Evolutionary conservation across 2,888 invertebrate species (phyloP).

Genomic region (Melinopterus prodromus): DNA sequence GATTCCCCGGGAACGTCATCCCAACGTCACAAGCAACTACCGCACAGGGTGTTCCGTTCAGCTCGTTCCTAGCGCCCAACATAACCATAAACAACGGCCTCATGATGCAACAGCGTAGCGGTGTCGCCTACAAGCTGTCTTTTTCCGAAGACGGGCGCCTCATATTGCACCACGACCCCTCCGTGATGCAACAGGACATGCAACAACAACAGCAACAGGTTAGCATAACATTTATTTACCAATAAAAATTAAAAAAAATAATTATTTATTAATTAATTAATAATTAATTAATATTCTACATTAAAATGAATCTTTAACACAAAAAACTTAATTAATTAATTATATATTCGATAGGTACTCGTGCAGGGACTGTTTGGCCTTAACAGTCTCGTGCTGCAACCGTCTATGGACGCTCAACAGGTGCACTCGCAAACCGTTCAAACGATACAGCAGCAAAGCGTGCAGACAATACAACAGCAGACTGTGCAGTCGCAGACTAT

Average conservation of each 20-base stretch:
- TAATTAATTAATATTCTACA: neutral
- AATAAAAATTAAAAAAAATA: neutral
- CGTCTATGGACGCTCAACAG: slow-evolving; percentile 57
- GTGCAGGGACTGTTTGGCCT: slow-evolving; percentile 59
- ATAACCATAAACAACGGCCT: slow-evolving; percentile 59
- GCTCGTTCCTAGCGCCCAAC: slow-evolving; percentile 56
- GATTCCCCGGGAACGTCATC: slow-evolving; percentile 57
- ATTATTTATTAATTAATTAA: neutral
- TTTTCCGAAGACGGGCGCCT: slow-evolving; percentile 74
- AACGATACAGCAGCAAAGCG: slow-evolving; percentile 60
- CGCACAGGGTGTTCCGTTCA: slow-evolving; percentile 53
- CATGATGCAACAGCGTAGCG: slow-evolving; percentile 67
- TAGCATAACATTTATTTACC: neutral
- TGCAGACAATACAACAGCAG: slow-evolving; percentile 60
- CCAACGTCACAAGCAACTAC: slow-evolving; percentile 48
- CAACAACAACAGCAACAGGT: slow-evolving; percentile 52
- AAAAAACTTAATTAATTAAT: neutral
- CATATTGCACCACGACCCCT: slow-evolving; percentile 71
- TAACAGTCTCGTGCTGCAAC: slow-evolving; percentile 58
- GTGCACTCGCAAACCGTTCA: slow-evolving; percentile 59
- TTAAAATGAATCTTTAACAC: neutral
- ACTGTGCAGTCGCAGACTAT: slow-evolving; percentile 60
- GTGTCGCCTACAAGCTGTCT: slow-evolving; percentile 68
- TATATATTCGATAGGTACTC: slow-evolving; percentile 44
- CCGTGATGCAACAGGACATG: slow-evolving; percentile 63